Evolutionary conservation across 2,113 vertebrate species (phyloP).

Genomic region (Tonatia bakeri): DNA sequence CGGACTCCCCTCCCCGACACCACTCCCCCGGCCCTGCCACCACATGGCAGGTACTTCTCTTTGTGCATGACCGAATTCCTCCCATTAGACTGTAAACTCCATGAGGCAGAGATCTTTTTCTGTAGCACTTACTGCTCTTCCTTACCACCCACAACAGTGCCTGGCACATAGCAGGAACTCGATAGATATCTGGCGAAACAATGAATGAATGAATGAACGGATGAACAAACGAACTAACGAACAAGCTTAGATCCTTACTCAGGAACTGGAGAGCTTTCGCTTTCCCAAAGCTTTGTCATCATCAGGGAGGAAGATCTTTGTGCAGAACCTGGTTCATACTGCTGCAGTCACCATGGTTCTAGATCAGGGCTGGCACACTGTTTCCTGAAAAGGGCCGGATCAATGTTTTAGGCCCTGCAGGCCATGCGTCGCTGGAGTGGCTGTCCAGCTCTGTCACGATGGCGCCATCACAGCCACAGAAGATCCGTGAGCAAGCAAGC

Average conservation of each 20-base stretch:
- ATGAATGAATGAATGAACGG: background rate
- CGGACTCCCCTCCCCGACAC: background rate
- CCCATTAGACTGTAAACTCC: background rate
- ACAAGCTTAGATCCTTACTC: background rate
- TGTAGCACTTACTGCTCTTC: background rate
- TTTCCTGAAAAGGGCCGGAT: background rate
- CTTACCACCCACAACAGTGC: too few relatives aligned
- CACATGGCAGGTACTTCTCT: background rate
- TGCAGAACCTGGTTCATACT: background rate
- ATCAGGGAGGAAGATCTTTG: background rate
- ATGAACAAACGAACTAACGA: too few relatives aligned
- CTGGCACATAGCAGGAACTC: background rate
- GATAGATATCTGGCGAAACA: background rate
- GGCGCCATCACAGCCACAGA: background rate
- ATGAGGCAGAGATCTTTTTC: background rate
- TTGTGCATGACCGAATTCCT: background rate
- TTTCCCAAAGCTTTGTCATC: background rate
- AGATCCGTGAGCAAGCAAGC: accelerated
- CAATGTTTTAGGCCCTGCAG: background rate
- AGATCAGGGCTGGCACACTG: background rate
- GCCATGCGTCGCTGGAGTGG: background rate
- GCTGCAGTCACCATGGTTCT: background rate
- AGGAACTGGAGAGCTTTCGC: background rate
- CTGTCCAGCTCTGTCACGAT: background rate
- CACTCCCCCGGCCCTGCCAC: accelerated